Base-by-base conservation (phyloP, 2,797 vertebrate genomes). In the Hephaestus fuliginosus region DNA sequence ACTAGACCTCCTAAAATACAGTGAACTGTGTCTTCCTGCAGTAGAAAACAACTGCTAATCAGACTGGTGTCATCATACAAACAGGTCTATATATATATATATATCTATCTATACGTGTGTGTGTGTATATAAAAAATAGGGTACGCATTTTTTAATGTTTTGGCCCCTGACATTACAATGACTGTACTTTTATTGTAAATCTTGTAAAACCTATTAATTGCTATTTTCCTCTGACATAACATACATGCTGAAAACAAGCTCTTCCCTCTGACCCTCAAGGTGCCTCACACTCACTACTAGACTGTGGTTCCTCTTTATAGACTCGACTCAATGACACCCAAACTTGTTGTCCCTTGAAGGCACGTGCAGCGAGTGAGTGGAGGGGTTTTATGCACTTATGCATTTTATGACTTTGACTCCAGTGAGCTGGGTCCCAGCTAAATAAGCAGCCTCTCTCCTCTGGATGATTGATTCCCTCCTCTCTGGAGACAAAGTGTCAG, bases 251-350 rank as follows among this genome's bases (percentile, higher is more conserved):
- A 61, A 57, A 7, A 55, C 7, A 20, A 58, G 18, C 15, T 39
- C 39, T 28, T 60, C 7, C n/a, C 20, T 75, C 33, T 14, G 48
- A 51, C 48, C 52, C 65, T 71, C 0, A 3, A 70, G 58, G 49
- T 25, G 2, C 12, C 65, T 77, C 56, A 5, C 44, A 82, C 25
- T 51, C 43, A 7, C 30, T 28, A 7, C 30, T 28, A 61, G 65
- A 67, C 75, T 64, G 22, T 8, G 46, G 13, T 30, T 89, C 70
- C 70, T 80, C 73, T 81, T 81, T 70, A 66, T 49, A 30, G 69
- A 85, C 76, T 74, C 39, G 0, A 17, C 76, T 74, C 39, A 0
- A 18, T 71, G 75, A 53, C 74, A 53, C 81, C 73, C 70, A 69
- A 69, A 72, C 51, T 39, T 9, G n/a, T 43, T 28, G 48, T 77